Evolutionary conservation across 2,113 vertebrate species (phyloP), one percentile per base, ranked within the genome.

Genomic region (Piprites chloris): DNA sequence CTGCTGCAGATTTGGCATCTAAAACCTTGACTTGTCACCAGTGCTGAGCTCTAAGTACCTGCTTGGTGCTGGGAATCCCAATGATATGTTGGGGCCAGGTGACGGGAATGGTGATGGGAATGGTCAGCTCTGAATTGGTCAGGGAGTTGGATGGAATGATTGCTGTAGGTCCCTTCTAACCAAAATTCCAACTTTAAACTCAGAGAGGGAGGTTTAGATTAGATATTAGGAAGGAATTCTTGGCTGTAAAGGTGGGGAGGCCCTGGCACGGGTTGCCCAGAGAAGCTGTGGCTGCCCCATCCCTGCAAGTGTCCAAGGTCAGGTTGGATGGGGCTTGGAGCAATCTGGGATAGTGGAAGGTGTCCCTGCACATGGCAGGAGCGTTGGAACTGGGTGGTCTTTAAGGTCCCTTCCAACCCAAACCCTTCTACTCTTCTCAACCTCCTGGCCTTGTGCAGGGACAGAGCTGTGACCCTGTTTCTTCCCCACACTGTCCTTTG

Each of bases 131-230:
- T 59, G 35, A 33, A 1, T 1, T 11, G n/a, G 3, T n/a, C 56
- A 53, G 46, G 37, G 6, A 44, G 50, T 9, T 58, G 76, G 71
- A 11, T 5, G 30, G 47, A 37, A 20, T 18, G 61, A 23, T 10
- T 0, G 0, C 2, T 30, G 11, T 37, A 24, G 6, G 23, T 35
- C 12, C 2, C 15, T 56, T 59, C 44, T 41, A 23, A 20, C 1
- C 3, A 33, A 74, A 80, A 55, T 28, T 52, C 49, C 26, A 49
- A 18, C 7, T 41, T 53, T 3, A 6, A 47, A 3, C 32, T 75
- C 14, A 5, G 11, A 68, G 35, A 49, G 27, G 13, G 27, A 3
- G 30, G 32, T 1, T 12, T 27, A 20, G 30, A 7, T 47, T 0
- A 8, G 30, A 3, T 42, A 5, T 33, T 5, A 2, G 46, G 52